Percentiles rank a stretch among this genome's conserved stretches.
Conservation (phyloP, 2,113 vertebrate genomes). For the Plecturocebus donacophilus region DNA sequence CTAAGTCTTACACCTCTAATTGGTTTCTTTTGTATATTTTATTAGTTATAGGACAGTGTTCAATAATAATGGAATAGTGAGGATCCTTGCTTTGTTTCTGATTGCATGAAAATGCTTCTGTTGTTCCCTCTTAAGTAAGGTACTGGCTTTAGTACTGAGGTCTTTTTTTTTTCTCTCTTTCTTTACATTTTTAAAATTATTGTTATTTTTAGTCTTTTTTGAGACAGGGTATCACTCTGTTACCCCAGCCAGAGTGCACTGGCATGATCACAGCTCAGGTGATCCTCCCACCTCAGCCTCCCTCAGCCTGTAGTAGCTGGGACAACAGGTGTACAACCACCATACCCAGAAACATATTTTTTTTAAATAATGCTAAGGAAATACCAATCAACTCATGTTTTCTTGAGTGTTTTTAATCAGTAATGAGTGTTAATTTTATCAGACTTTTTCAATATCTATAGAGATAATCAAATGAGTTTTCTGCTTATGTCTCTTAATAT, state of each 20-base stretch:
- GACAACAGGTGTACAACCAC: too few relatives aligned
- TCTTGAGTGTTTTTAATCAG: background rate
- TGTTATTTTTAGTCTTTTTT: too few relatives aligned
- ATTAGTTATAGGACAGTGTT: background rate
- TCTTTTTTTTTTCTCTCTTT: background rate
- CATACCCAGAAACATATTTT: background rate
- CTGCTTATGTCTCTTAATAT: background rate
- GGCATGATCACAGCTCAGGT: too few relatives aligned
- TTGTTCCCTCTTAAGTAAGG: background rate
- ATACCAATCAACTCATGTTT: background rate
- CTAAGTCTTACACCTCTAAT: background rate
- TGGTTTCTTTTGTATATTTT: background rate
- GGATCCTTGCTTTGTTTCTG: background rate
- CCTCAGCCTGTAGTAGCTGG: too few relatives aligned
- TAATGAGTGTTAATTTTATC: slow-evolving; percentile 2
- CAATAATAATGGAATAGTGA: background rate
- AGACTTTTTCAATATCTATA: background rate
- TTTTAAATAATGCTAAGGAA: background rate
- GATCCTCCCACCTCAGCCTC: too few relatives aligned
- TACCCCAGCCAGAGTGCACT: too few relatives aligned
- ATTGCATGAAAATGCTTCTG: background rate
- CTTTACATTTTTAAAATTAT: too few relatives aligned
- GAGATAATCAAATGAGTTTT: background rate
- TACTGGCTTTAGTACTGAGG: background rate
- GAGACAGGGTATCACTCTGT: too few relatives aligned